These are phyloP conservation scores for Caenorhabditis brenneri DNA, from an alignment of 1,140 invertebrate genomes.

Conservation along the genomic window DNA sequence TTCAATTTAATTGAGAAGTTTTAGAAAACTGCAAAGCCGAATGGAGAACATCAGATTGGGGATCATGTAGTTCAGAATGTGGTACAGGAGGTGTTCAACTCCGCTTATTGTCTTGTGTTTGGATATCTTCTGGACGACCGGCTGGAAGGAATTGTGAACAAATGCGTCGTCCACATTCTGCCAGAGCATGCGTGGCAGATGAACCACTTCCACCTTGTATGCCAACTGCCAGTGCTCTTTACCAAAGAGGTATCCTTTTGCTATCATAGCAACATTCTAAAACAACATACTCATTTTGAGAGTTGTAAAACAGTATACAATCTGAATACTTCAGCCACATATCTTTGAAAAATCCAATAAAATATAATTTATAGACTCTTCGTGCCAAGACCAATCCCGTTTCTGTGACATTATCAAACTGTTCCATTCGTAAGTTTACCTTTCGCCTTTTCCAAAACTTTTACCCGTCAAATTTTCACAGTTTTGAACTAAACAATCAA, in stretches of 20 bases:
- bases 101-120: conserved; percentile 51
- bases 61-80: conserved; percentile 49
- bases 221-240: conserved; percentile 38
- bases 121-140: conserved; percentile 50
- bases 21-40: conserved; percentile 53
- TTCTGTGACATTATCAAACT: conserved; percentile 58
- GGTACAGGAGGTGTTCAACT: conserved; percentile 55
- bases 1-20: background rate
- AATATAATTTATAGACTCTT: conserved; percentile 42
- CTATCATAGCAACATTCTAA: background rate
- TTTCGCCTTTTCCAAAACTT: background rate
- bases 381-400: conserved; percentile 55
- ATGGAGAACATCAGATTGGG: conserved; percentile 55
- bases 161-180: conserved; percentile 49
- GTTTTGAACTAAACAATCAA: background rate
- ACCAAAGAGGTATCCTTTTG: conserved; percentile 7
- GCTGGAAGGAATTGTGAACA: conserved; percentile 53
- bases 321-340: no score
- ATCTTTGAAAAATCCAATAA: no score
- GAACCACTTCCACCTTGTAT: conserved; percentile 42
- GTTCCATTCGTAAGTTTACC: conserved; percentile 54
- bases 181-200: conserved; percentile 35
- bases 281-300: no score
- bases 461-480: background rate
- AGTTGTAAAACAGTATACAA: no score